Percentiles rank a stretch among this genome's conserved stretches.
Conservation (phyloP, 2,888 invertebrate genomes). For the Temnothorax unifasciatus region DNA sequence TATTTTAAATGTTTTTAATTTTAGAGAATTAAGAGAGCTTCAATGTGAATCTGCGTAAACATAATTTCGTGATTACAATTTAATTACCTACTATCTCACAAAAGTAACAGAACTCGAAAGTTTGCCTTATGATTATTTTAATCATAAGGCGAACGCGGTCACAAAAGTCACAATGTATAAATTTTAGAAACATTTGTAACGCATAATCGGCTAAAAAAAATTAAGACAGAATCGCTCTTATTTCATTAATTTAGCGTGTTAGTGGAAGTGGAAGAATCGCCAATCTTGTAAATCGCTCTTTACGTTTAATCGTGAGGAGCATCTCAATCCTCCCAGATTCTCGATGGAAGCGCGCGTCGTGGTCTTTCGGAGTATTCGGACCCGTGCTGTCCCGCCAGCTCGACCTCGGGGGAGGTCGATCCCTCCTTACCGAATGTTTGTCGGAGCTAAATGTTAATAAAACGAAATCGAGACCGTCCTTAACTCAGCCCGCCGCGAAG, state of each 20-base stretch:
- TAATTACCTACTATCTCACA: neutral
- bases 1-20: neutral
- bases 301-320: neutral
- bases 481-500: conserved; percentile 77
- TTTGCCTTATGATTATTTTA: neutral
- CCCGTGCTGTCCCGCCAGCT: conserved; percentile 17
- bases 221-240: neutral
- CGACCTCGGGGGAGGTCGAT: conserved; percentile 78
- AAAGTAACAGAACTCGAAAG: neutral
- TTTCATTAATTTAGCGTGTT: neutral
- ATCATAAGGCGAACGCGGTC: neutral
- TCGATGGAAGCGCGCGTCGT: neutral
- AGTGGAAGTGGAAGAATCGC: neutral
- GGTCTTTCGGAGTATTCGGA: conserved; percentile 47
- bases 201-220: neutral
- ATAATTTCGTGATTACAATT: neutral
- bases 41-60: neutral
- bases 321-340: neutral
- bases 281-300: neutral
- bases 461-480: conserved; percentile 79
- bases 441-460: conserved; percentile 76
- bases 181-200: neutral
- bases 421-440: conserved; percentile 77
- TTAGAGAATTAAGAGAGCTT: neutral
- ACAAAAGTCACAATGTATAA: neutral